Evolutionary conservation across 1,140 invertebrate species (phyloP), one percentile per base, ranked within the genome.

Genomic region (Gryllus bimaculatus): DNA sequence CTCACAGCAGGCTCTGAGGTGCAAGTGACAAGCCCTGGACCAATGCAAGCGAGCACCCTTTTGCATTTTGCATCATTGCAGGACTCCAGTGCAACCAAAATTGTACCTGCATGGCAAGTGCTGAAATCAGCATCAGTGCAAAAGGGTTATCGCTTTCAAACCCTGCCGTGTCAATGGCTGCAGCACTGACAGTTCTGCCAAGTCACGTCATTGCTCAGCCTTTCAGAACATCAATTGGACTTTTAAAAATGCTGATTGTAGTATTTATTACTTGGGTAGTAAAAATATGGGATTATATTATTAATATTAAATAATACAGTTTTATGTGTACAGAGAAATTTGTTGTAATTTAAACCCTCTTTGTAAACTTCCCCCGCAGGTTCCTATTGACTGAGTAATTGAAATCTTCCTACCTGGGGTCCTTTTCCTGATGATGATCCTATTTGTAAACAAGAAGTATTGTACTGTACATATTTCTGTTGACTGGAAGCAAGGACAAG

Each of bases 251-350:
- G 86, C 86, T 87, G 87, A 86, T 85, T 87, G 87, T 87, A 87
- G 86, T 87, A 87, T 87, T 87, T 87, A 87, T 87, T 87, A 87
- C 85, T 86, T 87, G 86, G 86, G 85, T 87, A 87, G 86, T 85
- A 86, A 85, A 87, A 86, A 86, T 86, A 86, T 87, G 85, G 86
- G 86, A 87, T 86, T 86, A 87, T 82, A 85, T 85, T 85, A 85
- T 85, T 85, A 85, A 84, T 84, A 86, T 84, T 86, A 87, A 83
- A 83, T 87, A 86, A 87, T 87, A 86, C 85, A 86, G 83, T 86
- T 86, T 85, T 87, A 87, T 86, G 85, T 87, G 86, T 87, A 86
- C 85, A 85, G 84, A 86, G 85, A 86, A 75, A 47, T 18, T 13
- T 13, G 54, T 66, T 66, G 54, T 79, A 8, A 5, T 75, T 75